Evolutionary conservation across 2,888 invertebrate genomes (phyloP).

Genomic region (Ichneumoninae sp.): DNA sequence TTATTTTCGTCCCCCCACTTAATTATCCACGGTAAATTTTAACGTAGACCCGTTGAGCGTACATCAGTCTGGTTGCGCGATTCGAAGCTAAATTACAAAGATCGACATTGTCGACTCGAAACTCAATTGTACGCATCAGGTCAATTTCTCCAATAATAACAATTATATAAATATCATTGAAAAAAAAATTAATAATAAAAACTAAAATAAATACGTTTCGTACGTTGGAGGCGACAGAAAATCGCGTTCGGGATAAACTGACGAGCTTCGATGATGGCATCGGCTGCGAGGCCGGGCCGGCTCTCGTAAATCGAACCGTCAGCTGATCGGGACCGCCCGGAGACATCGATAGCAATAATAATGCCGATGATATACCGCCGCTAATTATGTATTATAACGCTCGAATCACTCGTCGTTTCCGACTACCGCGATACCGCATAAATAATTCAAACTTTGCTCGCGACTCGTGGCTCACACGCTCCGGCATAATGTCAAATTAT

Average conservation of each 20-base stretch:
- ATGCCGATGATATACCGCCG: constrained; percentile 2
- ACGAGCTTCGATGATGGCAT: not conserved
- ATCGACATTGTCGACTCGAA: not conserved
- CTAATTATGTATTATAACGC: constrained; percentile 35
- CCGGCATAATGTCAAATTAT: not conserved
- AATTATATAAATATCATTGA: not conserved
- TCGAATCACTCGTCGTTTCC: constrained; percentile 29
- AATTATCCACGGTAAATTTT: not conserved
- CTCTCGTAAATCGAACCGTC: constrained; percentile 20
- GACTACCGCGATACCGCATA: not conserved
- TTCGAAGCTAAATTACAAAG: not conserved
- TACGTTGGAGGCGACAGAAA: not conserved
- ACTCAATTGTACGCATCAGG: not conserved
- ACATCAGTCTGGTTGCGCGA: not conserved
- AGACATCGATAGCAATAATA: constrained; percentile 16
- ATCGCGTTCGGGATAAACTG: constrained; percentile 1
- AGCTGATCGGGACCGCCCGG: constrained; percentile 31
- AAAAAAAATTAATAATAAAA: not conserved
- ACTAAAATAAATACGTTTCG: not conserved
- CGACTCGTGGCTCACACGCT: not conserved
- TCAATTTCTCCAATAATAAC: not conserved
- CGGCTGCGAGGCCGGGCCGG: not conserved
- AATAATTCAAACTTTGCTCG: constrained; percentile 42
- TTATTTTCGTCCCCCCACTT: not conserved
- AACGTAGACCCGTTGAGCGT: not conserved